Evolutionary conservation across 2,888 invertebrate species (phyloP).

Genomic region (Heteropelma amictum): DNA sequence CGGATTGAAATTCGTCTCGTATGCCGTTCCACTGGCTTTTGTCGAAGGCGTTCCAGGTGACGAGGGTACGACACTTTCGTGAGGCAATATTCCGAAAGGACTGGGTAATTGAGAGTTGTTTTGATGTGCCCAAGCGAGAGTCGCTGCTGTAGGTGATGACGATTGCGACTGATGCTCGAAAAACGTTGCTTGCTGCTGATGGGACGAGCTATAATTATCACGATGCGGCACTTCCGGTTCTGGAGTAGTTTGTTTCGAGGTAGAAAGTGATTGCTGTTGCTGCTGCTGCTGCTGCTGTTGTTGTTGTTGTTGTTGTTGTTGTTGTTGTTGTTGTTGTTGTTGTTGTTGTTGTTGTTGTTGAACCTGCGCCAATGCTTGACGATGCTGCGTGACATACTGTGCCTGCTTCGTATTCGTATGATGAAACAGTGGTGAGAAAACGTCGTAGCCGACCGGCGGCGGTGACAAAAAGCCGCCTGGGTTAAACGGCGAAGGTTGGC

Average conservation of each 20-base stretch:
- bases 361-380: slow-evolving; percentile 82
- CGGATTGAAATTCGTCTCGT: slow-evolving; percentile 84
- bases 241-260: slow-evolving; percentile 77
- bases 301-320: slow-evolving; percentile 41
- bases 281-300: slow-evolving; percentile 30
- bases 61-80: slow-evolving; percentile 86
- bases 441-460: slow-evolving; percentile 89
- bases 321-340: slow-evolving; percentile 67
- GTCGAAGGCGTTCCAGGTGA: slow-evolving; percentile 82
- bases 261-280: slow-evolving; percentile 40
- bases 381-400: slow-evolving; percentile 86
- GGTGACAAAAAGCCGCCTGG: slow-evolving; percentile 87
- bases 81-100: slow-evolving; percentile 88
- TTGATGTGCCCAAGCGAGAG: slow-evolving; percentile 86
- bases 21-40: slow-evolving; percentile 79
- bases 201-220: slow-evolving; percentile 81
- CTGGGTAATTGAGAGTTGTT: slow-evolving; percentile 83
- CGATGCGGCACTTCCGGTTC: slow-evolving; percentile 81
- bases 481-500: slow-evolving; percentile 84
- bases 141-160: slow-evolving; percentile 79
- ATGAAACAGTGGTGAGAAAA: slow-evolving; percentile 90
- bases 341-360: slow-evolving; percentile 68
- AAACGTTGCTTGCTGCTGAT: slow-evolving; percentile 80
- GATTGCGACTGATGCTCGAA: slow-evolving; percentile 82
- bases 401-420: slow-evolving; percentile 86